phyloP scores from a whole-genome alignment of 1,140 invertebrate genomes.

The Philopotamus ludificatus region DNA sequence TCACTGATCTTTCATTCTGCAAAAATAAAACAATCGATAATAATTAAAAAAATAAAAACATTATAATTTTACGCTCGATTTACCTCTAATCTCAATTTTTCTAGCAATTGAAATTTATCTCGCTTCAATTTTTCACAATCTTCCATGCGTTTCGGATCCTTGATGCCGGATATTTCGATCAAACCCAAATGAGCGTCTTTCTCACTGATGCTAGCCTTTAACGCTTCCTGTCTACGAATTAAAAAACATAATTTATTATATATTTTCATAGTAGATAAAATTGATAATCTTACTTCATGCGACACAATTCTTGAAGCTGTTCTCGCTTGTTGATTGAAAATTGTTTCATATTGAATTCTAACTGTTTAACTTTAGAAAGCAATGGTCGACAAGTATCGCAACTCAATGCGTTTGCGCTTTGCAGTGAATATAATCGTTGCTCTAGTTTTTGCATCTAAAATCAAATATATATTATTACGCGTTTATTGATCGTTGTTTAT shows the following conservation, averaged over 20 bases:
- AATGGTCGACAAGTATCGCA: conserved; percentile 67
- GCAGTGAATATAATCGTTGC: conserved; percentile 65
- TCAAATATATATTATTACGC: no score
- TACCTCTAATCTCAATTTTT: conserved; percentile 70
- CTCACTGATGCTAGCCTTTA: conserved; percentile 79
- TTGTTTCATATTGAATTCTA: conserved; percentile 58
- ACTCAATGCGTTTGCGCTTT: conserved; percentile 64
- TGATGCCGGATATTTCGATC: conserved; percentile 74
- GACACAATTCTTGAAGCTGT: conserved; percentile 72
- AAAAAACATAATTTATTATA: no score
- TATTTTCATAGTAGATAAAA: not conserved
- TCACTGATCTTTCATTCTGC: conserved; percentile 31
- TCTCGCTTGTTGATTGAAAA: conserved; percentile 63
- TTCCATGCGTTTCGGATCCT: conserved; percentile 62
- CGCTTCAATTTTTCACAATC: conserved; percentile 63
- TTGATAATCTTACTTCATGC: conserved; percentile 75
- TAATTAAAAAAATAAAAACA: not conserved
- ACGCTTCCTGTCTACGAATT: conserved; percentile 79
- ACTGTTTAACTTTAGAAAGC: conserved; percentile 58
- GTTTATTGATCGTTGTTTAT: not conserved
- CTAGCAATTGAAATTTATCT: conserved; percentile 64
- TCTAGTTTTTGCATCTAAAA: conserved; percentile 72
- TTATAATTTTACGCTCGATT: conserved; percentile 18
- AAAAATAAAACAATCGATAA: conserved; percentile 7
- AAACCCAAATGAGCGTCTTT: conserved; percentile 83